Conservation (phyloP, 2,888 invertebrate species). For the Byasa hedistus region DNA sequence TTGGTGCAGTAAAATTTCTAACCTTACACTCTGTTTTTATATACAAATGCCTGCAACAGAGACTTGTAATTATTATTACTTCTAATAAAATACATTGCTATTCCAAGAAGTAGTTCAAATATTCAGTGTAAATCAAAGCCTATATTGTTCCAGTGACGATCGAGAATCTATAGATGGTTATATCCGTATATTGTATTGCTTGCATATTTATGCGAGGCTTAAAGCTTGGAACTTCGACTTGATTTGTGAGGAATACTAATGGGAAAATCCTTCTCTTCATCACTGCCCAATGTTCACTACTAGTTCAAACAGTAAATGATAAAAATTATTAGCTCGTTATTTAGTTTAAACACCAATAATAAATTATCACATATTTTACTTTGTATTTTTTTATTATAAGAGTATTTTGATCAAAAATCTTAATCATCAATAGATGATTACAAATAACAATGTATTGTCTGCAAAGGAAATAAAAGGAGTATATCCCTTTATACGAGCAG, state of each 20-base stretch:
- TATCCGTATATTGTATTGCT: neutral
- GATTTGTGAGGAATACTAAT: neutral
- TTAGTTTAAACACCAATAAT: neutral
- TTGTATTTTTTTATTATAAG: too few relatives aligned
- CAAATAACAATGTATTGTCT: neutral
- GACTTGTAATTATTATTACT: neutral
- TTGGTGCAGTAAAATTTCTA: too few relatives aligned
- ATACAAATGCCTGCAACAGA: neutral
- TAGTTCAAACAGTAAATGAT: neutral
- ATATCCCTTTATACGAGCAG: neutral
- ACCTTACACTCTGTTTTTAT: neutral
- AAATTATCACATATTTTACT: neutral
- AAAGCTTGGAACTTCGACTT: neutral
- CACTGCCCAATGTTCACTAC: neutral
- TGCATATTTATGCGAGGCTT: neutral
- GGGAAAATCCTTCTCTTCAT: neutral
- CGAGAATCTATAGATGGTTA: neutral
- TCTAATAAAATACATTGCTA: neutral
- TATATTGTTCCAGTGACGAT: neutral
- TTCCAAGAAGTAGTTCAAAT: neutral
- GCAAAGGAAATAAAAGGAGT: neutral
- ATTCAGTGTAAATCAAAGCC: neutral
- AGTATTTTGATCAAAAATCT: too few relatives aligned
- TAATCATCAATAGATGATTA: neutral
- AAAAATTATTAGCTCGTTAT: neutral